phyloP scores from a whole-genome alignment of 2,888 invertebrate species.

The Acanthosoma haemorrhoidale region DNA sequence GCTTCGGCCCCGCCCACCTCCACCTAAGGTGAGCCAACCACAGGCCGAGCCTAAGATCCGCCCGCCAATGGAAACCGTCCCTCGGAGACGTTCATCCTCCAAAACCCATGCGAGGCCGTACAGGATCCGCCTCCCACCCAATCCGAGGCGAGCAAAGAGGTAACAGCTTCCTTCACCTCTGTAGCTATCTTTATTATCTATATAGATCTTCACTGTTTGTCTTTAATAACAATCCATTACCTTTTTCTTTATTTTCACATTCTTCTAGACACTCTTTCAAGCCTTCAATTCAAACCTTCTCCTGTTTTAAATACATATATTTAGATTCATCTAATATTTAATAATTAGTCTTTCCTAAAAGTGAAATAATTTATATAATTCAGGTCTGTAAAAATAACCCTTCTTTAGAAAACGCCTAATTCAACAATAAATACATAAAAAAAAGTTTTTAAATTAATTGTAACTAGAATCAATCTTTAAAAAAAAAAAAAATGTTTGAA shows the following conservation, averaged over 20 bases:
- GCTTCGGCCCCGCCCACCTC: constrained; percentile 17
- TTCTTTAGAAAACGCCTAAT: too few relatives aligned
- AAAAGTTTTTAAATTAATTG: too few relatives aligned
- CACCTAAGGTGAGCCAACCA: constrained; percentile 20
- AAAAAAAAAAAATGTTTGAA: too few relatives aligned
- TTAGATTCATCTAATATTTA: too few relatives aligned
- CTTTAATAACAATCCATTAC: background rate
- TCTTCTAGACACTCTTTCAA: background rate
- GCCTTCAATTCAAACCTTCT: background rate
- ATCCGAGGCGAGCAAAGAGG: constrained; percentile 41
- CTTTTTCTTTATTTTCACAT: background rate
- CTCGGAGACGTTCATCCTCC: constrained; percentile 40
- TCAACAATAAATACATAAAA: too few relatives aligned
- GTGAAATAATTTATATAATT: too few relatives aligned
- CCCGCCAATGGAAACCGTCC: constrained; percentile 18
- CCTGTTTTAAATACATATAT: constrained; percentile 1
- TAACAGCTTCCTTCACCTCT: constrained; percentile 25
- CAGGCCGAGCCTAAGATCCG: background rate
- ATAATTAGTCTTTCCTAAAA: too few relatives aligned
- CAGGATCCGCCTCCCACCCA: constrained; percentile 41
- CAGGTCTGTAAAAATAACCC: too few relatives aligned
- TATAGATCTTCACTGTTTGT: background rate
- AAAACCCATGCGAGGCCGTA: constrained; percentile 42
- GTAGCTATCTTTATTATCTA: background rate
- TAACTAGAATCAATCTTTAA: too few relatives aligned